phyloP scores from a whole-genome alignment of 2,888 invertebrate species.

The Pinctada fucata region DNA sequence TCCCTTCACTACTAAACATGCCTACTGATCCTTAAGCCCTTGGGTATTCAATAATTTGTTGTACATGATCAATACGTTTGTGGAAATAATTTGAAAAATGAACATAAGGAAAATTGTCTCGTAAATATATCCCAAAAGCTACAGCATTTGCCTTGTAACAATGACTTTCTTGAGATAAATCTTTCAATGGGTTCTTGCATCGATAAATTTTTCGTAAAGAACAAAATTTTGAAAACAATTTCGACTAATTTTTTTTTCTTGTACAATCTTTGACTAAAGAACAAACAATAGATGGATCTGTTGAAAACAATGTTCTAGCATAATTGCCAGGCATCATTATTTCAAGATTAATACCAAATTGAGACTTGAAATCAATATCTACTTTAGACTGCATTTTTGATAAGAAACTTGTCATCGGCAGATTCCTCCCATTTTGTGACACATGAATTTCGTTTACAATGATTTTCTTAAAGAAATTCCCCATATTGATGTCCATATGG shows the following conservation, averaged over 20 bases:
- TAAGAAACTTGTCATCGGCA: not conserved
- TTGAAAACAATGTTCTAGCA: conserved; percentile 18
- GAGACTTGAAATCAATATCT: conserved; percentile 6
- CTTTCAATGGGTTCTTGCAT: not conserved
- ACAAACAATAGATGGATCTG: not conserved
- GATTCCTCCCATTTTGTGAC: conserved; percentile 13
- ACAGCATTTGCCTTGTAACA: conserved; percentile 6
- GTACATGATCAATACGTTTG: not conserved
- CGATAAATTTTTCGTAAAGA: conserved; percentile 7
- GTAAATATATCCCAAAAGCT: conserved; percentile 2
- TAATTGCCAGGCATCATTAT: conserved; percentile 26
- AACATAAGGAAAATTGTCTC: conserved; percentile 5
- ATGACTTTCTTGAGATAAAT: not conserved
- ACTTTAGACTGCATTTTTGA: not conserved
- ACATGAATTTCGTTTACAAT: conserved; percentile 13
- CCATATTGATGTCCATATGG: not conserved
- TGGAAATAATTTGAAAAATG: too few species aligned
- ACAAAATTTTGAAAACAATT: not conserved
- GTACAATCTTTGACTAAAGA: not conserved
- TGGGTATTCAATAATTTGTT: not conserved
- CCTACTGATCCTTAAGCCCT: not conserved
- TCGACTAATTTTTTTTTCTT: not conserved
- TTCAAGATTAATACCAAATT: conserved; percentile 18
- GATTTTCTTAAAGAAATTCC: conserved; percentile 18
- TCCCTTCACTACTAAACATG: not conserved